Percentiles rank a stretch among this genome's conserved stretches.
phyloP scores from a whole-genome alignment of 2,888 invertebrate species.

The Strigamia maritima region DNA sequence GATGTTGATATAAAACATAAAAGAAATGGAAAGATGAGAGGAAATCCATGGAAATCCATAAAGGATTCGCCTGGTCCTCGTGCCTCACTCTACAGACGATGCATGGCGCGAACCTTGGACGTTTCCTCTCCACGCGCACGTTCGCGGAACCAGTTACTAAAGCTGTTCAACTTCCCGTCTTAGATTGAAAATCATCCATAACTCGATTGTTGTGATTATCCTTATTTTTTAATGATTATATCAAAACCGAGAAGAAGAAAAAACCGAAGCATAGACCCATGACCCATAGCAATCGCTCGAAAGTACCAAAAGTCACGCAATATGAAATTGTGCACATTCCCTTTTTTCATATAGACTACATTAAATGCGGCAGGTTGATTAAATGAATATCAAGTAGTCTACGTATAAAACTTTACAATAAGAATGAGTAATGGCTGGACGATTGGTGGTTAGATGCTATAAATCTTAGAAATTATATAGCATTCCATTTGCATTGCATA shows the following conservation, averaged over 20 bases:
- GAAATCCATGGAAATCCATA: neutral
- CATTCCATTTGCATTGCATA: conserved; percentile 19
- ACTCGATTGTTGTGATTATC: neutral
- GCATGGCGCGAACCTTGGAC: conserved; percentile 30
- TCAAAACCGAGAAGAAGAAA: neutral
- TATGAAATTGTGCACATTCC: neutral
- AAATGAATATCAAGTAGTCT: neutral
- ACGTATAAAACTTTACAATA: neutral
- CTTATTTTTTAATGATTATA: neutral
- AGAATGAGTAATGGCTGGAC: conserved; percentile 8
- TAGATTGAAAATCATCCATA: conserved; percentile 23
- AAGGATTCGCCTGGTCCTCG: neutral
- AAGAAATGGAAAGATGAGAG: neutral
- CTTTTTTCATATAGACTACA: neutral
- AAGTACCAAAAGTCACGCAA: neutral
- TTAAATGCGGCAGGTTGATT: neutral
- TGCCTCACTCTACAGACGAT: conserved; percentile 27
- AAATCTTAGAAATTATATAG: conserved; percentile 1
- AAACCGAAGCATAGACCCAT: neutral
- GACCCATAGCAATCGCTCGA: neutral
- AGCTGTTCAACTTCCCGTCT: conserved; percentile 27
- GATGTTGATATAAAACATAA: neutral
- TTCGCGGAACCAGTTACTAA: conserved; percentile 24
- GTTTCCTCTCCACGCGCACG: conserved; percentile 8
- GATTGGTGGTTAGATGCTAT: neutral